These are phyloP conservation scores for Caradrina kadenii DNA, from an alignment of 2,888 invertebrate species.

Conservation along the genomic window DNA sequence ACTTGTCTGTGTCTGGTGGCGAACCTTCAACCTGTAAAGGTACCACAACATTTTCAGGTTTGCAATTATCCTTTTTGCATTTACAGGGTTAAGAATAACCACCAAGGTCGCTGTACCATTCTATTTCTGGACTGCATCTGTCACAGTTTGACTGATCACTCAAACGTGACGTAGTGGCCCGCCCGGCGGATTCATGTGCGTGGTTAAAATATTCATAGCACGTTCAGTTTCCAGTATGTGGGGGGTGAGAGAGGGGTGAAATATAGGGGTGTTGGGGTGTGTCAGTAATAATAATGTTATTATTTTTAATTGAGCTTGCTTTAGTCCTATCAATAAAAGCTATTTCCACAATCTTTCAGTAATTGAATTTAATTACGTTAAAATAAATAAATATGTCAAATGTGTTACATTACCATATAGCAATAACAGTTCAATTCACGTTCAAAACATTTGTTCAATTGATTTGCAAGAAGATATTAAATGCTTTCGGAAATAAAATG, in stretches of 20 bases:
- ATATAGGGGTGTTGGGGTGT: background rate
- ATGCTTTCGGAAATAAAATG: background rate
- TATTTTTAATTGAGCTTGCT: too few species aligned
- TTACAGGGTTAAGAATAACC: background rate
- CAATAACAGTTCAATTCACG: too few species aligned
- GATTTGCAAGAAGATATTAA: background rate
- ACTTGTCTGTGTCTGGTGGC: too few species aligned
- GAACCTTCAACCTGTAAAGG: too few species aligned
- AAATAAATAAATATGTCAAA: too few species aligned
- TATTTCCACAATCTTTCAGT: too few species aligned
- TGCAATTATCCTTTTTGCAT: background rate
- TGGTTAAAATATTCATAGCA: constrained; percentile 48
- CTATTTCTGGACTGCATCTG: constrained; percentile 51
- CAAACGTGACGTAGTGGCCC: constrained; percentile 32
- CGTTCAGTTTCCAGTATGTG: constrained; percentile 15
- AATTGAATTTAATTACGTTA: too few species aligned
- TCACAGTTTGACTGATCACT: constrained; percentile 42
- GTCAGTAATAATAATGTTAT: background rate
- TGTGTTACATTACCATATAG: too few species aligned
- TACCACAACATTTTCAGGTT: too few species aligned
- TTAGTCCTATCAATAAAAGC: too few species aligned
- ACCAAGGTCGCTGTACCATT: constrained; percentile 29
- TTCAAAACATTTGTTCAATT: too few species aligned
- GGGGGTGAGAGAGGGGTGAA: constrained; percentile 5
- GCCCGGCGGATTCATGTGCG: constrained; percentile 23